phyloP scores from a whole-genome alignment of 2,113 vertebrate genomes.

The Cheirogaleus medius region DNA sequence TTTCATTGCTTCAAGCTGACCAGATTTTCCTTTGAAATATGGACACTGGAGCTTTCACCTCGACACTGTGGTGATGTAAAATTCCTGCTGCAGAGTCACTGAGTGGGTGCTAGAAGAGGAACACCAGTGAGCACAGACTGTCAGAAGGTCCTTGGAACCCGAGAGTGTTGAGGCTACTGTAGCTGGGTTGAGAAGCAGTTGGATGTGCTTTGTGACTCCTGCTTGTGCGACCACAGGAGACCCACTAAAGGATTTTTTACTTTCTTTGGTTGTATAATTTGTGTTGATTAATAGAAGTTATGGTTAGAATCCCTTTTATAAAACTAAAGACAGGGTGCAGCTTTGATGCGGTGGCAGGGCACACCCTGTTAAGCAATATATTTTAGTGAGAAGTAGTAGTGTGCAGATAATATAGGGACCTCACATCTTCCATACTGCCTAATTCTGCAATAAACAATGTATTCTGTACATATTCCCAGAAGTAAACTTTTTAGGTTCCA shows the following conservation, averaged over 20 bases:
- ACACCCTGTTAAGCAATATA: slow-evolving; percentile 58
- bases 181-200: slow-evolving; percentile 66
- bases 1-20: slow-evolving; percentile 53
- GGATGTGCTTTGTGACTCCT: slow-evolving; percentile 60
- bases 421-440: slow-evolving; percentile 1
- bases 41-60: slow-evolving; percentile 62
- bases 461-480: neutral
- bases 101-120: slow-evolving; percentile 36
- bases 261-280: slow-evolving; percentile 75
- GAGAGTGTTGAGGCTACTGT: slow-evolving; percentile 59
- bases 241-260: slow-evolving; percentile 52
- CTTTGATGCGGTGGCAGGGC: slow-evolving; percentile 24
- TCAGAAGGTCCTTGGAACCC: neutral
- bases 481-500: slow-evolving; percentile 26
- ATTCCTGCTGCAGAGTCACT: slow-evolving; percentile 40
- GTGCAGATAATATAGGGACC: slow-evolving; percentile 50
- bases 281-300: slow-evolving; percentile 79
- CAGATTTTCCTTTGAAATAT: slow-evolving; percentile 56
- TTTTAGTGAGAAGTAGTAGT: slow-evolving; percentile 56
- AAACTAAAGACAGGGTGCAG: slow-evolving; percentile 63
- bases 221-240: slow-evolving; percentile 51
- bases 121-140: slow-evolving; percentile 67
- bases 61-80: slow-evolving; percentile 2
- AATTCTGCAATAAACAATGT: neutral
- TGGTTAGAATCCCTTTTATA: slow-evolving; percentile 72